Evolutionary conservation across 2,888 invertebrate genomes (phyloP).

Genomic region (Agriotes lineatus): DNA sequence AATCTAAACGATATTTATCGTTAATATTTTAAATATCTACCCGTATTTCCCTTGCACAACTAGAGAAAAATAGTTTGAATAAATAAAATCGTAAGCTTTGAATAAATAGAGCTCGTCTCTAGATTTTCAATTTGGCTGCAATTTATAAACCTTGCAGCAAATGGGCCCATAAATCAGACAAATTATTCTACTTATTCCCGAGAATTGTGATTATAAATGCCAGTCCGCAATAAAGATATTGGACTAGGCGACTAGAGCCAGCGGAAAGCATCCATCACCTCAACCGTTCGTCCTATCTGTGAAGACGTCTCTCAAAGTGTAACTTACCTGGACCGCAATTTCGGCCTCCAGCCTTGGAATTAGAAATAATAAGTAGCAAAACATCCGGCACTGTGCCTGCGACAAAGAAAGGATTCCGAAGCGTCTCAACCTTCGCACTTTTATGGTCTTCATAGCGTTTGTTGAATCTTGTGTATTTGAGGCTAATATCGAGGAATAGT

Average conservation of each 20-base stretch:
- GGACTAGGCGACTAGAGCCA: background rate
- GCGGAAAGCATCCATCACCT: slow-evolving; percentile 11
- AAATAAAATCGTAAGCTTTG: no score
- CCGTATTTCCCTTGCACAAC: no score
- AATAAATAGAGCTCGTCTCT: no score
- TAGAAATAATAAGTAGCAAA: slow-evolving; percentile 24
- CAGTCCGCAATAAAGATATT: slow-evolving; percentile 7
- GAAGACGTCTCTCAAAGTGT: background rate
- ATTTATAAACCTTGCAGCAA: slow-evolving; percentile 5
- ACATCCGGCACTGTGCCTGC: slow-evolving; percentile 17
- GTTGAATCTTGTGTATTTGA: no score
- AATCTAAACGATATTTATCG: no score
- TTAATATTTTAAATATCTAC: no score
- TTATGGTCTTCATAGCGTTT: no score
- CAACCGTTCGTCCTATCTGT: background rate
- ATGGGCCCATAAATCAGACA: background rate
- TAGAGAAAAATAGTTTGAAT: no score
- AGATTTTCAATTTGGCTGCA: background rate
- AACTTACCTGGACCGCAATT: slow-evolving; percentile 17
- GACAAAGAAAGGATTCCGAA: slow-evolving; percentile 12
- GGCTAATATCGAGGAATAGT: no score
- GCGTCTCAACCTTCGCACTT: slow-evolving; percentile 1
- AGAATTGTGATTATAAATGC: slow-evolving; percentile 4
- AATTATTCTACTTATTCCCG: background rate
- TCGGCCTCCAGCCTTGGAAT: slow-evolving; percentile 18